Conservation (phyloP, 2,113 vertebrate species). For the Spea bombifrons region DNA sequence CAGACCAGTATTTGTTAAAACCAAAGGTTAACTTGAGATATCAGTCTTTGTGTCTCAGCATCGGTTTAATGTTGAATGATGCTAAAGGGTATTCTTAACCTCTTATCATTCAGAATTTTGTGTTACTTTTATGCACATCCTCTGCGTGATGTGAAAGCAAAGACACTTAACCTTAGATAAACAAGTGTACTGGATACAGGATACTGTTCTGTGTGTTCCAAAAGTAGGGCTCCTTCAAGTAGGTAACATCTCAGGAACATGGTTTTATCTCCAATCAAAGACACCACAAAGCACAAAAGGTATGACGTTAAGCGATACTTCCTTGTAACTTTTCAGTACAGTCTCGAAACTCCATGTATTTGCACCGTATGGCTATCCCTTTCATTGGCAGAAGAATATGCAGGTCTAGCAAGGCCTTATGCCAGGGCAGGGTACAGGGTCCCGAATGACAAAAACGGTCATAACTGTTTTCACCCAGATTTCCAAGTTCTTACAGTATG, state of each 20-base stretch:
- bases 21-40: slow-evolving; percentile 3
- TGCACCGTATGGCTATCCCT: no score
- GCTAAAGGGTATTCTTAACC: not conserved
- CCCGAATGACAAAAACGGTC: no score
- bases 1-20: slow-evolving; percentile 9
- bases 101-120: slow-evolving; percentile 42
- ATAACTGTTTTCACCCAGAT: no score
- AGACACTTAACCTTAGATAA: slow-evolving; percentile 48
- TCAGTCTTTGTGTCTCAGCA: not conserved
- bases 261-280: not conserved
- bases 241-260: not conserved
- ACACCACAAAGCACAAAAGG: not conserved
- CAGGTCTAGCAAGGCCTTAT: no score
- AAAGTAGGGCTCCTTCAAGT: not conserved
- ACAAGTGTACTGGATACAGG: slow-evolving; percentile 29
- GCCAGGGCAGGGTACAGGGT: no score
- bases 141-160: slow-evolving; percentile 22
- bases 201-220: slow-evolving; percentile 17
- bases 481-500: no score
- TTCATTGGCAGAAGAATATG: no score
- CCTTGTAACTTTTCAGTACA: not conserved
- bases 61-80: slow-evolving; percentile 17
- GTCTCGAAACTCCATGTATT: not conserved
- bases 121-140: not conserved
- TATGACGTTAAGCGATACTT: not conserved